phyloP scores from a whole-genome alignment of 1,140 invertebrate species.

The Cheumatopsyche charites region DNA sequence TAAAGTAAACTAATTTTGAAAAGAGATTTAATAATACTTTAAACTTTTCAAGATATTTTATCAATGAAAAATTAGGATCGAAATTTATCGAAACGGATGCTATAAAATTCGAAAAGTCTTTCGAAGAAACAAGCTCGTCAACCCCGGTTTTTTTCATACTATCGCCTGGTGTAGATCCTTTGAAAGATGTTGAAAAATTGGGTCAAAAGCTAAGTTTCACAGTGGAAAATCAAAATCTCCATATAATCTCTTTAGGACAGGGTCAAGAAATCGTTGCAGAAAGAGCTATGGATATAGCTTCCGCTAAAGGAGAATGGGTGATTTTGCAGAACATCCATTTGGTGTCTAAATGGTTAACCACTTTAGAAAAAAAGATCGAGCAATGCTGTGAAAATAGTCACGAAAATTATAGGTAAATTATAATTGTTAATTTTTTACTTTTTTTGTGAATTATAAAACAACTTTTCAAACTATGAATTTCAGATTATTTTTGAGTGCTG shows the following conservation, averaged over 20 bases:
- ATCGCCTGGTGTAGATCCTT: constrained; percentile 92
- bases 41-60: constrained; percentile 42
- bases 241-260: constrained; percentile 93
- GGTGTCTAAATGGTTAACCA: constrained; percentile 86
- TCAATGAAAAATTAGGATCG: constrained; percentile 80
- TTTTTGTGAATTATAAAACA: background rate
- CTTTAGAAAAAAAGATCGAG: constrained; percentile 91
- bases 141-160: constrained; percentile 95
- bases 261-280: constrained; percentile 93
- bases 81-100: constrained; percentile 82
- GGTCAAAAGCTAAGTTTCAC: constrained; percentile 78
- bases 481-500: constrained; percentile 67
- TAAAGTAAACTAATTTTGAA: background rate
- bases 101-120: constrained; percentile 84
- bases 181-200: constrained; percentile 68
- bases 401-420: constrained; percentile 65
- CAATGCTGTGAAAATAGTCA: constrained; percentile 73
- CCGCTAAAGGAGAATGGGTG: constrained; percentile 88
- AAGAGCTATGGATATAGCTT: constrained; percentile 79
- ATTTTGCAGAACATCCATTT: constrained; percentile 92
- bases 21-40: background rate
- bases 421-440: background rate
- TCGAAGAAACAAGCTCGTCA: constrained; percentile 80
- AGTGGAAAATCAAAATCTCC: constrained; percentile 82
- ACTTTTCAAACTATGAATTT: constrained; percentile 26